Evolutionary conservation across 2,797 vertebrate species (phyloP).

Genomic region (Microcaecilia unicolor): DNA sequence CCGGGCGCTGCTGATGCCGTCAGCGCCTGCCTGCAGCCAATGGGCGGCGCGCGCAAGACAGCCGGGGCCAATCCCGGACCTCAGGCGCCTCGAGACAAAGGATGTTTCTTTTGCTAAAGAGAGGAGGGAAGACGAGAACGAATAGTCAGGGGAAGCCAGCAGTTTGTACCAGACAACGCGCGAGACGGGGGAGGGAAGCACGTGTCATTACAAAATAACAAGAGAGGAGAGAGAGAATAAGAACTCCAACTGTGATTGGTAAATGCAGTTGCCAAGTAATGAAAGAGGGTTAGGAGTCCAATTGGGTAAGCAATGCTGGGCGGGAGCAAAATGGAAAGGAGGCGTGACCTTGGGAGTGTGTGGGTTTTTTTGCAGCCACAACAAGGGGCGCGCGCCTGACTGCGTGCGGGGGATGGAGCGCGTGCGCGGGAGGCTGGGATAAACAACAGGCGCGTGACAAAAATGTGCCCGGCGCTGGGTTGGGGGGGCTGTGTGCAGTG

Average conservation of each 20-base stretch:
- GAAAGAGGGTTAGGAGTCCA: no score
- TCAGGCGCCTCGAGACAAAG: conserved; percentile 10
- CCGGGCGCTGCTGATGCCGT: background rate
- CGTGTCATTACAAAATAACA: no score
- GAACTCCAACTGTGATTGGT: no score
- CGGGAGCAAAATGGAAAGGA: no score
- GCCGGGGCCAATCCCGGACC: background rate
- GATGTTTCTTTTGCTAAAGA: conserved; percentile 17
- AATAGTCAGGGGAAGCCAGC: no score
- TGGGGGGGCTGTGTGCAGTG: no score
- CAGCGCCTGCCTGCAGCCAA: conserved; percentile 10
- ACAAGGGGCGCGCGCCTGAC: conserved; percentile 39
- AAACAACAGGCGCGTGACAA: conserved; percentile 48
- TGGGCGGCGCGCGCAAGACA: background rate
- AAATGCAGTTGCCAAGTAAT: no score
- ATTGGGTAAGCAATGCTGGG: no score
- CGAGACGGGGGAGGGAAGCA: no score
- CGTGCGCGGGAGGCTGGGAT: conserved; percentile 48
- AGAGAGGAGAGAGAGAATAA: no score
- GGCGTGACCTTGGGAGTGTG: conserved; percentile 1
- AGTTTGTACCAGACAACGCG: no score
- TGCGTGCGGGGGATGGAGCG: conserved; percentile 10
- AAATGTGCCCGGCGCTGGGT: no score
- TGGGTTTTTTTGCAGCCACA: conserved; percentile 1
- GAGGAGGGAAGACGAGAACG: background rate